Evolutionary conservation across 1,140 invertebrate genomes (phyloP), one percentile per base, ranked within the genome.

Genomic region (Macrobrachium rosenbergii): DNA sequence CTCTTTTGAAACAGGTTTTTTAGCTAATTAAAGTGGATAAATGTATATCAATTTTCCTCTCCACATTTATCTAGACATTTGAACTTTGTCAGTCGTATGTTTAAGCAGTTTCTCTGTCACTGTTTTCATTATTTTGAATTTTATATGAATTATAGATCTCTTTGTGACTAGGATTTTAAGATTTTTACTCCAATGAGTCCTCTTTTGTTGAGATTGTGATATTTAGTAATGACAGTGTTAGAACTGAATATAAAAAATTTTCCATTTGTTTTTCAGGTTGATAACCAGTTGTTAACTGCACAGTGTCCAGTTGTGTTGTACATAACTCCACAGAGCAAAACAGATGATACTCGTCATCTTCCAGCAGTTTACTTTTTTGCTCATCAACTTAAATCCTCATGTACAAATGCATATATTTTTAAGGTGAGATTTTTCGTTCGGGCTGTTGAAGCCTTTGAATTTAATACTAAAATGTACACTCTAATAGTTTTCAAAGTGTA

Each of bases 221-320:
- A 17, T 7, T 19, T 19, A 23, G 17, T 75, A 28, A 17, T 37
- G 12, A 23, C 10, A 28, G 17, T 63, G n/a, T 79, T 58, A 59
- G 17, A 21, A 16, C 17, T 43, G 17, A 12, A 63, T 37, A 43
- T 88, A n/a, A 62, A 60, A 64, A 88, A 83, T 82, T 93, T 43
- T 64, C 8, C 43, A 37, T 45, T 21, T 14, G 37, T 83, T n/a
- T 23, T 92, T 19, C 73, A 90, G 89, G 92, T 94, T 87, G 95
- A 99, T 92, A 99, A 99, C 94, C 97, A 97, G 93, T 90, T 99
- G 67, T 94, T 97, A 87, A 96, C 97, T 90, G 95, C 97, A 0
- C 94, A 95, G 82, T 96, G 95, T 91, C 95, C 96, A 17, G 95
- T 98, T 16, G 93, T 98, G 73, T 92, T 98, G 67, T 97, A 96